These are phyloP conservation scores for Spinus pinus DNA, from an alignment of 2,797 vertebrate species.

Conservation along the genomic window DNA sequence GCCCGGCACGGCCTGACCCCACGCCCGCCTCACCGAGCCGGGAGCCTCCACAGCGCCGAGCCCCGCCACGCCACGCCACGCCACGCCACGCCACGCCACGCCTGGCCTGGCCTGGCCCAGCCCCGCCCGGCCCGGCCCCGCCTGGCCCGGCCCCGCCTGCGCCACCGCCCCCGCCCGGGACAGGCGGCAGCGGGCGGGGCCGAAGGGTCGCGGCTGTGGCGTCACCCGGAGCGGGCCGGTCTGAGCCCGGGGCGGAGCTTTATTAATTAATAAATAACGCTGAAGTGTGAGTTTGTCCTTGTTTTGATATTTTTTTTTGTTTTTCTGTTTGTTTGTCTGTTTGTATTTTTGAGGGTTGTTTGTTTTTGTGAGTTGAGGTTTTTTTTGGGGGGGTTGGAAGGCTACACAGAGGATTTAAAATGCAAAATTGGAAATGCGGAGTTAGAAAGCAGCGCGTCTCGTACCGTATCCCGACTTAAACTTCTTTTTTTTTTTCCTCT, in stretches of 20 bases:
- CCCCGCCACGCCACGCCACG: no score
- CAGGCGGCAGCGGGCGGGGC: background rate
- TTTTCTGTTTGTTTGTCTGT: rapidly evolving
- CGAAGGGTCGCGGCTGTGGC: rapidly evolving
- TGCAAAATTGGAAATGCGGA: background rate
- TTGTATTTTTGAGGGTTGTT: background rate
- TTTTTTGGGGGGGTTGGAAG: background rate
- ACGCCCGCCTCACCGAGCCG: rapidly evolving
- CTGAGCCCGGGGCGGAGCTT: no score
- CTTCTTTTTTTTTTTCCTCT: background rate
- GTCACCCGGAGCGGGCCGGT: background rate
- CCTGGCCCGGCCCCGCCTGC: background rate
- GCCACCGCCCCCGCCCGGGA: background rate
- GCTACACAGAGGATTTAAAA: background rate
- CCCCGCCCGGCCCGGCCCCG: no score
- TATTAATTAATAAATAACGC: rapidly evolving
- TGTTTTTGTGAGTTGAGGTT: background rate
- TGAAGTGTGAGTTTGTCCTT: rapidly evolving
- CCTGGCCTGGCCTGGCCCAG: background rate
- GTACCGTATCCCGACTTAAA: background rate
- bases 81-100: no score
- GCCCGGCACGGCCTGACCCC: rapidly evolving
- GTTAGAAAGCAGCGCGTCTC: background rate
- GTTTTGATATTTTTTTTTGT: rapidly evolving
- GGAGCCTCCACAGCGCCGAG: rapidly evolving